phyloP scores from a whole-genome alignment of 2,888 invertebrate species.

The Chloromyia formosa region DNA sequence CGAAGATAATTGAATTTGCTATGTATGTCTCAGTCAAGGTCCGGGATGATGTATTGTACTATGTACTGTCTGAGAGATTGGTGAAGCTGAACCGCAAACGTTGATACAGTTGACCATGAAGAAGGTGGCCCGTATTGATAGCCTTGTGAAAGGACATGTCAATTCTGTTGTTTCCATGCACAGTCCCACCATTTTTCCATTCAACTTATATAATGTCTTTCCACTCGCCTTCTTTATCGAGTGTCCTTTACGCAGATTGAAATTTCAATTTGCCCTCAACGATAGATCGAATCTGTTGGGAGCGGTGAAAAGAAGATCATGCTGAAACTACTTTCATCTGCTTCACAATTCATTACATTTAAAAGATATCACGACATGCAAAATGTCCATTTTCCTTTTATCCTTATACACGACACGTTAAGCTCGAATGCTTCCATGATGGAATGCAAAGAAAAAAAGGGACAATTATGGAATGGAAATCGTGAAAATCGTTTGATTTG shows the following conservation, averaged over 20 bases:
- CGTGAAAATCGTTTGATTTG: slow-evolving; percentile 3
- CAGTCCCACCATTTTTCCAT: neutral
- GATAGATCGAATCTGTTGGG: neutral
- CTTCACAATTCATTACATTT: neutral
- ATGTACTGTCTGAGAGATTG: too few relatives aligned
- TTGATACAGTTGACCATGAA: slow-evolving; percentile 8
- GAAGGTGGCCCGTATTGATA: neutral
- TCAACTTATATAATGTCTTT: neutral
- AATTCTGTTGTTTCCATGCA: neutral
- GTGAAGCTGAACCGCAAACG: too few relatives aligned
- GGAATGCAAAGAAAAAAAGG: too few relatives aligned
- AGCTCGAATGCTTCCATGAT: neutral
- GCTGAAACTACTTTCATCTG: neutral
- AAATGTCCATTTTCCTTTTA: slow-evolving; percentile 8
- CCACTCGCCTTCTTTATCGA: neutral
- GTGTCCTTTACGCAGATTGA: slow-evolving; percentile 9
- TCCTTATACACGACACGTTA: neutral
- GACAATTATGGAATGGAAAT: neutral
- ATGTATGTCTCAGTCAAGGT: neutral
- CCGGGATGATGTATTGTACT: neutral
- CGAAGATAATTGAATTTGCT: slow-evolving; percentile 16
- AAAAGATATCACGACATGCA: slow-evolving; percentile 11
- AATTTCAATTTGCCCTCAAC: neutral
- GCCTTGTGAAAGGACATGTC: slow-evolving; percentile 25
- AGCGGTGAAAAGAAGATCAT: slow-evolving; percentile 4